phyloP scores from a whole-genome alignment of 2,888 invertebrate genomes.

The Tenthredo livida region DNA sequence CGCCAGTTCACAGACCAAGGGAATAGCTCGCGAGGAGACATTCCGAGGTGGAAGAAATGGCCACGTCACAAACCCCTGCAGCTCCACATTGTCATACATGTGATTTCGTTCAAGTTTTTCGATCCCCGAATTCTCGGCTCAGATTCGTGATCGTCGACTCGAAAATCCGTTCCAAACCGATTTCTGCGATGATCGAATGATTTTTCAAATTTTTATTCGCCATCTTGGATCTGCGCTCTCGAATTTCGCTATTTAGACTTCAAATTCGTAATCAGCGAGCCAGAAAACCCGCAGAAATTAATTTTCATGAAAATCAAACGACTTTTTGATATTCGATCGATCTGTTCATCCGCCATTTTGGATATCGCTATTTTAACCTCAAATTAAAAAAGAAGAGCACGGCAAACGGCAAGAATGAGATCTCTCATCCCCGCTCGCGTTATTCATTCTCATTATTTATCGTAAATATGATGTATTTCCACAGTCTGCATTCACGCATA shows the following conservation, averaged over 20 bases:
- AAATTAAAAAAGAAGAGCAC: neutral
- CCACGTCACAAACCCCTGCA: neutral
- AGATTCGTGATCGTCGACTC: neutral
- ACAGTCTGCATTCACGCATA: neutral
- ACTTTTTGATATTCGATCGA: neutral
- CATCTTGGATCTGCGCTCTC: neutral
- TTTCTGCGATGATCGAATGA: neutral
- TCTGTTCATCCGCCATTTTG: neutral
- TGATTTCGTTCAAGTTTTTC: neutral
- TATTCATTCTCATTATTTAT: neutral
- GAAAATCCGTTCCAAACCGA: neutral
- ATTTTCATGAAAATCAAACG: neutral
- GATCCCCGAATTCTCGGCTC: neutral
- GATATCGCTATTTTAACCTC: neutral
- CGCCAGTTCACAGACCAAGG: neutral
- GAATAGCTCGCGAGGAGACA: neutral
- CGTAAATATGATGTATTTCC: neutral
- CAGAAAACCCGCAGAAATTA: neutral
- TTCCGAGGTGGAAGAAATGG: neutral
- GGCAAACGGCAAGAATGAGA: neutral
- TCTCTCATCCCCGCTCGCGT: neutral
- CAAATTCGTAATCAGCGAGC: neutral
- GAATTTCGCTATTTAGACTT: neutral
- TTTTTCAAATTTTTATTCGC: neutral
- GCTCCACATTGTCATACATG: neutral